Evolutionary conservation across 1,140 invertebrate genomes (phyloP).

Genomic region (Pemphigus obesinymphae): DNA sequence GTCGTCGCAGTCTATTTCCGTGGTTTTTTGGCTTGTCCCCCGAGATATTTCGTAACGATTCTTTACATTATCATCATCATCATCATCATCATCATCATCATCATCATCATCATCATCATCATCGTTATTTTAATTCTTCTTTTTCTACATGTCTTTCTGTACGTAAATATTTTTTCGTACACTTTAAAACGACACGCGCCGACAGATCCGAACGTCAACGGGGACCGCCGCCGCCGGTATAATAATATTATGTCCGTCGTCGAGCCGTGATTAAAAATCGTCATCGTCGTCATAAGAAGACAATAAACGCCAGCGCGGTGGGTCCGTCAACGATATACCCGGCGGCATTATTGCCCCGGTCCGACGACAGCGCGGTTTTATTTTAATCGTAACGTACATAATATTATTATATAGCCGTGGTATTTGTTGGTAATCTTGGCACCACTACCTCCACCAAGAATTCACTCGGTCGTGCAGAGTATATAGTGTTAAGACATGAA

Average conservation of each 20-base stretch:
- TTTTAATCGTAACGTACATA: not conserved
- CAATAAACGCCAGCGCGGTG: not conserved
- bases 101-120: not conserved
- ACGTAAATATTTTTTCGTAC: no score
- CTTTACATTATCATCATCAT: not conserved
- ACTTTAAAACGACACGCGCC: conserved; percentile 9
- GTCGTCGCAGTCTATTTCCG: not conserved
- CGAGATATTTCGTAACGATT: not conserved
- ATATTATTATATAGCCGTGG: not conserved
- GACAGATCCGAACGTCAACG: conserved; percentile 21
- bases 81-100: not conserved
- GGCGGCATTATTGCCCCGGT: not conserved
- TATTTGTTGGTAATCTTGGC: conserved; percentile 7
- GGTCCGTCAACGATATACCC: not conserved
- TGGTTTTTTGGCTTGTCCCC: conserved; percentile 19
- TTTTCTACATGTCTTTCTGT: not conserved
- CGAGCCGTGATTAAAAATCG: conserved; percentile 17
- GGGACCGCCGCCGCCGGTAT: not conserved
- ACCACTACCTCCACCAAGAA: not conserved
- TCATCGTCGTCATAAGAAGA: not conserved
- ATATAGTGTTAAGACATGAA: not conserved
- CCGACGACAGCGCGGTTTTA: conserved; percentile 22
- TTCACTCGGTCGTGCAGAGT: not conserved
- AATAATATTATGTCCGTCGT: not conserved
- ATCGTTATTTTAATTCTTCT: not conserved